Conservation (phyloP, 2,113 vertebrate genomes). For the Hippocampus comes region DNA sequence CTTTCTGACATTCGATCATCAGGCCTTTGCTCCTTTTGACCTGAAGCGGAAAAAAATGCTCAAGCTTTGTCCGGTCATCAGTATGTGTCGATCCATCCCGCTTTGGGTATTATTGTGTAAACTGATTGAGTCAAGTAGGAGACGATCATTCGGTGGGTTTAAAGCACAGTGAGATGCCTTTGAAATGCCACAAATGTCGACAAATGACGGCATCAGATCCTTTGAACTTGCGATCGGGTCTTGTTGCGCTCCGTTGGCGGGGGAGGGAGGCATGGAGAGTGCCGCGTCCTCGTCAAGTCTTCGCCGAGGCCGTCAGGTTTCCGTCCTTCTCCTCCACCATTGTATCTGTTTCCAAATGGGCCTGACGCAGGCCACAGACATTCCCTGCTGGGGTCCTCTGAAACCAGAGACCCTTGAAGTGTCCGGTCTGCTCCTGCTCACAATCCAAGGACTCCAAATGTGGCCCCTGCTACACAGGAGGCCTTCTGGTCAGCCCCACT, state of each 20-base stretch:
- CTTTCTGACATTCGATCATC: background rate
- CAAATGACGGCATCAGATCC: conserved; percentile 64
- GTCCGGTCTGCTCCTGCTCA: conserved; percentile 80
- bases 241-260: conserved; percentile 62
- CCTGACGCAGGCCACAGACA: conserved; percentile 72
- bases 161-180: conserved; percentile 31
- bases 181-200: conserved; percentile 55
- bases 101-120: background rate
- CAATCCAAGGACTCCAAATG: conserved; percentile 74
- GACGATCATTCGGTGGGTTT: background rate
- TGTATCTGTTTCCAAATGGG: conserved; percentile 77
- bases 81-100: background rate
- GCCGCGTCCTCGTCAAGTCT: conserved; percentile 54
- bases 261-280: conserved; percentile 13
- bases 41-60: background rate
- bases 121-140: background rate
- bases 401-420: conserved; percentile 98
- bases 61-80: background rate
- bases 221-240: conserved; percentile 68
- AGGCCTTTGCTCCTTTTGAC: background rate
- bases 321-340: conserved; percentile 74
- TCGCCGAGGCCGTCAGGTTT: conserved; percentile 68
- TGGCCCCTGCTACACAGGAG: conserved; percentile 77
- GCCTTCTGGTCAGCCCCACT: conserved; percentile 74
- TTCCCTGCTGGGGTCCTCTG: conserved; percentile 94